phyloP scores from a whole-genome alignment of 2,888 invertebrate species.

The Cancer borealis region DNA sequence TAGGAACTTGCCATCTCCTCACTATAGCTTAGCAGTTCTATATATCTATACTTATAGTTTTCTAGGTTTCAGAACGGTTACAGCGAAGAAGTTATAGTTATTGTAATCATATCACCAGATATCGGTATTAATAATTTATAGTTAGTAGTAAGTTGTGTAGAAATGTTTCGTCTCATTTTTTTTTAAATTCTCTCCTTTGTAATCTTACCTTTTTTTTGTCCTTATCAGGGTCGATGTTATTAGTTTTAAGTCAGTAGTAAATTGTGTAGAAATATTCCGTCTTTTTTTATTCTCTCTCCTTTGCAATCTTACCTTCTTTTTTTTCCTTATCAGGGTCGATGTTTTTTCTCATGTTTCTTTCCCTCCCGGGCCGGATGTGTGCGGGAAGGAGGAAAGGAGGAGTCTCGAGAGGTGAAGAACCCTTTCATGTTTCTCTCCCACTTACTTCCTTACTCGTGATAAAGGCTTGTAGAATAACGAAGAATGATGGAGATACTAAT shows the following conservation, averaged over 20 bases:
- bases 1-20: too few relatives aligned
- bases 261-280: background rate
- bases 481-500: background rate
- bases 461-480: background rate
- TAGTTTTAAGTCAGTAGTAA: too few relatives aligned
- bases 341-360: background rate
- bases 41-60: too few relatives aligned
- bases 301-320: too few relatives aligned
- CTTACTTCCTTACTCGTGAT: background rate
- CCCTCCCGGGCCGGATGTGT: background rate
- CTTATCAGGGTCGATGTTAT: background rate
- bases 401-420: background rate
- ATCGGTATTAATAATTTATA: too few relatives aligned
- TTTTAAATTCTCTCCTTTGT: too few relatives aligned
- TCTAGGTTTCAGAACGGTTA: too few relatives aligned
- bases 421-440: background rate
- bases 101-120: too few relatives aligned
- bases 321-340: background rate
- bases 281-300: background rate
- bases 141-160: too few relatives aligned
- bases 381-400: background rate
- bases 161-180: background rate
- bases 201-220: too few relatives aligned
- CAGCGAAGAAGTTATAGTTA: too few relatives aligned
- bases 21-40: too few relatives aligned